Evolutionary conservation across 2,888 invertebrate species (phyloP).

Genomic region (Drosophila picticornis): DNA sequence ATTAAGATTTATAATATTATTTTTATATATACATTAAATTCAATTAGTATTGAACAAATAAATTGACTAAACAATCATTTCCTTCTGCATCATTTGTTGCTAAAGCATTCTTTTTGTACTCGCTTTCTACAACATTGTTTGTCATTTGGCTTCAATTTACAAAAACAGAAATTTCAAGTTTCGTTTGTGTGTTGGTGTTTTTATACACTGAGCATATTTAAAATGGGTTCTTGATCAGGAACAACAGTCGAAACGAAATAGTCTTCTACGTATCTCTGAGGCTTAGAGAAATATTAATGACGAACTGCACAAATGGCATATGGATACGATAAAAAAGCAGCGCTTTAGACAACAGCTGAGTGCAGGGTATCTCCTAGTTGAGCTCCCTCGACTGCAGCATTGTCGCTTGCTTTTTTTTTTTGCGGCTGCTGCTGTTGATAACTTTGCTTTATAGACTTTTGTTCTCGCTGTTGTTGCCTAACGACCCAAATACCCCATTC

Average conservation of each 20-base stretch:
- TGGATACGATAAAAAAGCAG: background rate
- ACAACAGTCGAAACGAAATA: background rate
- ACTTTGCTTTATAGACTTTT: constrained; percentile 75
- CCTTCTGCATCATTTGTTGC: background rate
- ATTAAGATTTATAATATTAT: too few relatives aligned
- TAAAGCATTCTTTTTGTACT: background rate
- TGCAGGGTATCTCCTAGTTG: background rate
- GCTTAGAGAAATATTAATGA: background rate
- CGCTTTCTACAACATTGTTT: too few relatives aligned
- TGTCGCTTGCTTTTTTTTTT: background rate
- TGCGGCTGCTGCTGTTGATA: constrained; percentile 58
- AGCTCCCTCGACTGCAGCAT: background rate
- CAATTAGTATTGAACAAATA: background rate
- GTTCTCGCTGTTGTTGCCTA: constrained; percentile 72
- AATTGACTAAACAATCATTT: background rate
- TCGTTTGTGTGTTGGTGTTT: too few relatives aligned
- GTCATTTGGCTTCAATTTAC: too few relatives aligned
- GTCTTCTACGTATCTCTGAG: too few relatives aligned
- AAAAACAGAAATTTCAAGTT: background rate
- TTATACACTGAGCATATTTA: too few relatives aligned
- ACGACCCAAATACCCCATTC: constrained; percentile 72
- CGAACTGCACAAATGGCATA: background rate
- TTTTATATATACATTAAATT: background rate
- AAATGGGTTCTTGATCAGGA: background rate
- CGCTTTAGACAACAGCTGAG: background rate